A percentile compares a stretch with the other conserved stretches of the same genome.
Evolutionary conservation across 1,140 invertebrate genomes (phyloP).

Genomic region (Whitmania pigra): DNA sequence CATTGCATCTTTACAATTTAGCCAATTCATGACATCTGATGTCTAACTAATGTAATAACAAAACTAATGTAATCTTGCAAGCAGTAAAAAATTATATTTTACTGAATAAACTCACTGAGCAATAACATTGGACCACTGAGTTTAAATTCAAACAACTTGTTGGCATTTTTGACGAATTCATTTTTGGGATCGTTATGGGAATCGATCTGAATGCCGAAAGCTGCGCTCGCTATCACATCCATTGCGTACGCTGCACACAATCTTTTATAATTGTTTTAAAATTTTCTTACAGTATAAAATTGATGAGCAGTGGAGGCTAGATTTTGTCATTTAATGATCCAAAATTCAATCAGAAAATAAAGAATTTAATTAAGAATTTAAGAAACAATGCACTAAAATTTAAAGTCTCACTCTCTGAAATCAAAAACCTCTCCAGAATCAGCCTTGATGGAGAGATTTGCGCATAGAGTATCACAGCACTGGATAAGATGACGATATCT

Average conservation of each 20-base stretch:
- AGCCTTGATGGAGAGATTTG: not conserved
- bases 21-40: not conserved
- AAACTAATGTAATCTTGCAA: not conserved
- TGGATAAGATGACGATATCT: not conserved
- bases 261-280: slow-evolving; percentile 23
- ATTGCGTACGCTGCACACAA: slow-evolving; percentile 46
- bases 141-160: slow-evolving; percentile 26
- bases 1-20: too few species aligned
- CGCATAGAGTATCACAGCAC: slow-evolving; percentile 3
- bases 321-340: not conserved
- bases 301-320: not conserved
- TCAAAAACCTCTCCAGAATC: not conserved
- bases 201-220: slow-evolving; percentile 50
- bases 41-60: not conserved
- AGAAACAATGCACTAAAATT: not conserved
- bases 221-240: slow-evolving; percentile 50
- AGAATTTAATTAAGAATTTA: not conserved
- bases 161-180: slow-evolving; percentile 34
- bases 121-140: slow-evolving; percentile 10
- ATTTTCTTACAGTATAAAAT: not conserved
- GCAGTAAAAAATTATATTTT: not conserved
- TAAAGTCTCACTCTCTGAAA: not conserved
- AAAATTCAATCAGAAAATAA: not conserved
- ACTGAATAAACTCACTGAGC: not conserved
- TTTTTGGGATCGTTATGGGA: slow-evolving; percentile 44